Evolutionary conservation across 1,140 invertebrate genomes (phyloP), one percentile per base, ranked within the genome.

Genomic region (Hetaerina americana): DNA sequence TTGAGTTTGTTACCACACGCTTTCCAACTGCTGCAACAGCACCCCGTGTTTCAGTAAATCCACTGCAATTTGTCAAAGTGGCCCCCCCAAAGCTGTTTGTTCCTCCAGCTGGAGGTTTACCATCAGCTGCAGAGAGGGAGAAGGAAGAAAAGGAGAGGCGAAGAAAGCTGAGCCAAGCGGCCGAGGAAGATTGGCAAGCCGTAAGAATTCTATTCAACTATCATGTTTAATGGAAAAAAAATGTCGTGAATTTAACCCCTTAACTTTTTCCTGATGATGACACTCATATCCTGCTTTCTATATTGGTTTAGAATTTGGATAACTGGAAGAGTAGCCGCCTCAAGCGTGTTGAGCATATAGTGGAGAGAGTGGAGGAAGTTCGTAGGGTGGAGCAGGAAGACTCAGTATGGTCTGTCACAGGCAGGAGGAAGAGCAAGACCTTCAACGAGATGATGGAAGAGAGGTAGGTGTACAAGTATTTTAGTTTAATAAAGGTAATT

Each of bases 241-340:
- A n/a, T n/a, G n/a, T n/a, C n/a, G n/a, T n/a, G n/a, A n/a, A n/a
- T n/a, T n/a, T n/a, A n/a, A n/a, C n/a, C n/a, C n/a, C n/a, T n/a
- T n/a, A n/a, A n/a, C n/a, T n/a, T n/a, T n/a, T n/a, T n/a, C n/a
- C n/a, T n/a, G n/a, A n/a, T n/a, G n/a, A n/a, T n/a, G n/a, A n/a
- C n/a, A n/a, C n/a, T n/a, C n/a, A n/a, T n/a, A n/a, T n/a, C n/a
- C n/a, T n/a, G n/a, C n/a, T n/a, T n/a, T n/a, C n/a, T n/a, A n/a
- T n/a, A n/a, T n/a, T n/a, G n/a, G 75, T 78, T 12, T 81, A 95
- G 92, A 95, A 95, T 83, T 83, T 96, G 82, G 92, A 95, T 81
- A 94, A 93, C 82, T 96, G 94, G 94, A 96, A 95, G 82, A 92
- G 90, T 74, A 93, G 90, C 73, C 85, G 94, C 76, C 88, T 92